phyloP scores from a whole-genome alignment of 2,797 vertebrate genomes.

The Semaprochilodus insignis region DNA sequence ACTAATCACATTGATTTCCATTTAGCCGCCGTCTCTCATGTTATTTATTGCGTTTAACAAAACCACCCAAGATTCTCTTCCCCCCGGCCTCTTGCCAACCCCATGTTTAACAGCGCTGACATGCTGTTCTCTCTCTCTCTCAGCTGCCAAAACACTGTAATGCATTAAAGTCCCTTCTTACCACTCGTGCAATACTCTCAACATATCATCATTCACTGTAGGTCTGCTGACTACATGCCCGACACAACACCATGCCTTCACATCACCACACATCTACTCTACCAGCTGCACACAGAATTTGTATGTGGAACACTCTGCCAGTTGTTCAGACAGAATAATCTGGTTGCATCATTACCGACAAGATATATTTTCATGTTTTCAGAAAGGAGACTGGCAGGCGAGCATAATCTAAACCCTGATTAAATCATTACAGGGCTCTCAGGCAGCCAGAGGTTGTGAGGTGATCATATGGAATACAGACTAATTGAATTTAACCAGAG shows the following conservation, averaged over 20 bases:
- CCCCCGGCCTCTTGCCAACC: constrained; percentile 36
- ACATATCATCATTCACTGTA: constrained; percentile 45
- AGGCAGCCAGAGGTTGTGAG: constrained; percentile 2
- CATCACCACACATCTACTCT: constrained; percentile 10
- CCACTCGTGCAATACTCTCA: constrained; percentile 25
- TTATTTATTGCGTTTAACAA: constrained; percentile 83
- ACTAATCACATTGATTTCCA: constrained; percentile 86
- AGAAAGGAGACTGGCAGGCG: neutral
- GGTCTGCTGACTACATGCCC: neutral
- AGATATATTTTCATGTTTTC: constrained; percentile 16
- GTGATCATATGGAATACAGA: constrained; percentile 16
- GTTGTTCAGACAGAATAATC: neutral
- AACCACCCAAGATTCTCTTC: constrained; percentile 71
- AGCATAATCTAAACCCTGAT: neutral
- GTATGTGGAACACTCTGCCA: neutral
- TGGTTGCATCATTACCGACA: neutral
- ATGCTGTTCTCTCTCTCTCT: constrained; percentile 65
- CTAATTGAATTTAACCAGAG: constrained; percentile 14
- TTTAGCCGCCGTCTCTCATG: constrained; percentile 83
- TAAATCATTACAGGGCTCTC: constrained; percentile 10
- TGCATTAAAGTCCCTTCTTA: constrained; percentile 63
- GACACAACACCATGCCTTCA: neutral
- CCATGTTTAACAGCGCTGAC: constrained; percentile 72
- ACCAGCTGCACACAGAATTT: neutral
- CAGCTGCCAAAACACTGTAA: constrained; percentile 71